Evolutionary conservation across 2,888 invertebrate species (phyloP), one percentile per base, ranked within the genome.

Genomic region (Limnephilus auricula): DNA sequence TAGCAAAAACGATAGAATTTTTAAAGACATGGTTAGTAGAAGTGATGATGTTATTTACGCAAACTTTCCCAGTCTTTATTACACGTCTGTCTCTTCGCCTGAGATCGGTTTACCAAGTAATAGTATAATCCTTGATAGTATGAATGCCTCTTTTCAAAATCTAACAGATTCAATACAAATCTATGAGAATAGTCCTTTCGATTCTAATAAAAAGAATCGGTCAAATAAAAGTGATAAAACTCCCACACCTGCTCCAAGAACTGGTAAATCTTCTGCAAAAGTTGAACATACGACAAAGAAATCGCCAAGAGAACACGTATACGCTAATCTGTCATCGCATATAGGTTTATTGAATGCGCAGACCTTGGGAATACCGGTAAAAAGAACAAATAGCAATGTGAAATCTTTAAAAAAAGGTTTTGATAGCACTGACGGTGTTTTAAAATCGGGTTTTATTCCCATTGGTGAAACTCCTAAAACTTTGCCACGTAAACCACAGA

Each of bases 91-190:
- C 12, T 90, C 89, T 12, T 84, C 86, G 12, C 80, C 90, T 30
- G 91, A 85, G 80, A 89, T 65, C 50, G 89, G 78, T 45, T n/a
- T 90, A 89, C 45, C 45, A 13, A 83, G 79, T 12, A 91, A 89
- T 45, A 92, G 90, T 90, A 34, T 92, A 25, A 65, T 84, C 2
- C 45, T 90, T 6, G 92, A 93, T 65, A 89, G 88, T 32, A 90
- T 92, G 85, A 92, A 92, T 79, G 90, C 82, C 5, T 92, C 95
- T 92, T 97, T 97, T 94, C 96, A 97, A 94, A 97, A 97, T 94
- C 94, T 97, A 90, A 97, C 96, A 83, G 97, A 97, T 94, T 97
- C 97, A 30, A 97, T 97, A 93, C 97, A 97, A 95, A 96, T 97
- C 45, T 96, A 96, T 92, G 97, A 97, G 94, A 96, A 96, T 93